Evolutionary conservation across 2,113 vertebrate species (phyloP), one percentile per base, ranked within the genome.

Genomic region (Nycticebus coucang): DNA sequence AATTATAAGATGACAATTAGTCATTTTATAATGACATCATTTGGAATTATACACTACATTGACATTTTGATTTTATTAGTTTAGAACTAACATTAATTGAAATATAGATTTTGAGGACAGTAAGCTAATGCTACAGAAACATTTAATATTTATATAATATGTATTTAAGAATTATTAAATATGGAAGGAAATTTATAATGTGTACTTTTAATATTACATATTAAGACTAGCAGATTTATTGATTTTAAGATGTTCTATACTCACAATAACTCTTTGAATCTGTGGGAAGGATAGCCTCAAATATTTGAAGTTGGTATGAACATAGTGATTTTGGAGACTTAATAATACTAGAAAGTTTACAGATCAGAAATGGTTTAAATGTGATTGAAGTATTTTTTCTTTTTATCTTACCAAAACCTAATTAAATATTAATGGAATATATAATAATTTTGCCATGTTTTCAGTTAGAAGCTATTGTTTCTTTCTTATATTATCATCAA

Each of bases 301-400:
- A 91, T 53, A 78, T 97, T 97, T 97, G 35, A 45, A 45, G 50
- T 93, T 83, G 78, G 72, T 96, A 79, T 94, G 97, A 97, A 90
- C 82, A 95, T 10, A 95, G 74, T 71, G 97, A 72, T 94, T 87
- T 81, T 97, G 95, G 97, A 92, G 97, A 94, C 35, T 79, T 89
- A 97, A 97, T 96, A 96, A 96, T 95, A 33, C 84, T 93, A 81
- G 53, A 83, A 94, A 95, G 87, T 96, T 97, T 96, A 94, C 64
- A 87, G 91, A 77, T 97, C 55, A 97, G 95, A 89, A 97, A 97
- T 89, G 21, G 55, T 96, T 98, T 97, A 93, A 95, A 91, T 93
- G 74, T 79, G 95, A 96, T 96, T 97, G 91, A 88, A 28, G 89
- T 78, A 69, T 62, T 95, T 53, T n/a, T 59, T 80, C 30, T 74